Conservation (phyloP, 1,140 invertebrate species). For the Drosophila navojoa region DNA sequence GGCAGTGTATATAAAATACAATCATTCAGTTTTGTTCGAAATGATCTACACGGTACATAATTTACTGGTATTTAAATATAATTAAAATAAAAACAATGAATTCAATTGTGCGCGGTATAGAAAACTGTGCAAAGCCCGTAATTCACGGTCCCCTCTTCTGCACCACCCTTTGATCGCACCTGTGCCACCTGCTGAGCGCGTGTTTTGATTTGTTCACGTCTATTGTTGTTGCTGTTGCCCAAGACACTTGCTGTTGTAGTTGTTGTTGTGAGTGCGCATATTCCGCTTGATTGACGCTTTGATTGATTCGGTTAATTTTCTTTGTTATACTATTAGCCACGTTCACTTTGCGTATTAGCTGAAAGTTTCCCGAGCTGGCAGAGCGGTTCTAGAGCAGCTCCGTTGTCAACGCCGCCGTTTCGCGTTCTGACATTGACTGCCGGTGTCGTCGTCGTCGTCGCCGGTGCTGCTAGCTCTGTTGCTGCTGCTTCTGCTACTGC, state of each 20-base stretch:
- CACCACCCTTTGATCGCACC: neutral
- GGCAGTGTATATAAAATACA: no score
- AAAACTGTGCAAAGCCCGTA: neutral
- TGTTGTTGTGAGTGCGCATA: neutral
- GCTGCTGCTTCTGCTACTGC: conserved; percentile 27
- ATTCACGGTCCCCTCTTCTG: neutral
- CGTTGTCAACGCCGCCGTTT: conserved; percentile 76
- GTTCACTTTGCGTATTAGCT: conserved; percentile 11
- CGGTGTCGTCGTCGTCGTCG: conserved; percentile 35
- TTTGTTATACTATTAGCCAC: conserved; percentile 21
- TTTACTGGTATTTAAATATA: conserved; percentile 47
- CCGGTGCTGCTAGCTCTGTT: conserved; percentile 23
- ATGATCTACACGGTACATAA: conserved; percentile 20
- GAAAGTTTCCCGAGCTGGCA: conserved; percentile 16
- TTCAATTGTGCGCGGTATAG: neutral
- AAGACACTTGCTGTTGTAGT: conserved; percentile 24
- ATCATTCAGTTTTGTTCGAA: neutral
- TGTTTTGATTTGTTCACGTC: conserved; percentile 43
- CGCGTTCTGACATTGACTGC: conserved; percentile 77
- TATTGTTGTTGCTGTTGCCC: conserved; percentile 23
- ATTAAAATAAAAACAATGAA: conserved; percentile 44
- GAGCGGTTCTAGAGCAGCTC: conserved; percentile 65
- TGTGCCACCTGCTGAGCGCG: conserved; percentile 56
- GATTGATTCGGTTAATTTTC: conserved; percentile 17
- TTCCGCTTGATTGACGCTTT: conserved; percentile 29